These are phyloP conservation scores for Incurvaria masculella DNA, from an alignment of 2,888 invertebrate species.

Conservation along the genomic window DNA sequence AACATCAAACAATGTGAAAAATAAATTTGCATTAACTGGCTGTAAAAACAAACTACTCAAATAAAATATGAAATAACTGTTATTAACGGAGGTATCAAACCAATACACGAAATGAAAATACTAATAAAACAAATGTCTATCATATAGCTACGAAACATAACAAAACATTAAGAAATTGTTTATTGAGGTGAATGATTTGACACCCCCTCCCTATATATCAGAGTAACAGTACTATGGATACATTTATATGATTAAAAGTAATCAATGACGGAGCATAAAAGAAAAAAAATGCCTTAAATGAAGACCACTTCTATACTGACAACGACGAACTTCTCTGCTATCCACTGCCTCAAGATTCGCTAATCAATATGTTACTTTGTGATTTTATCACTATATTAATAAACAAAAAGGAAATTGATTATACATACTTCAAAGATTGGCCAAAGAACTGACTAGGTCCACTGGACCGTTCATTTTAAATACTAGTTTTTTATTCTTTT, in stretches of 20 bases:
- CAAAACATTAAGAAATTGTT: slow-evolving; percentile 29
- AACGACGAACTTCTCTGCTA: slow-evolving; percentile 50
- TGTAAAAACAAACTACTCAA: slow-evolving; percentile 56
- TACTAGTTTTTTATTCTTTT: slow-evolving; percentile 57
- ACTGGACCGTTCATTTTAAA: slow-evolving; percentile 42
- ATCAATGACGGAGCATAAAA: slow-evolving; percentile 45
- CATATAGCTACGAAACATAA: slow-evolving; percentile 48
- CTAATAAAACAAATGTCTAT: slow-evolving; percentile 51
- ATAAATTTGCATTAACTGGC: slow-evolving; percentile 56
- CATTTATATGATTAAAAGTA: slow-evolving; percentile 14
- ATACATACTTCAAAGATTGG: slow-evolving; percentile 50
- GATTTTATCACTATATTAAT: background rate
- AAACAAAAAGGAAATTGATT: background rate
- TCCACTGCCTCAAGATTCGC: slow-evolving; percentile 46
- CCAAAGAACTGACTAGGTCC: slow-evolving; percentile 56
- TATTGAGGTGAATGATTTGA: slow-evolving; percentile 51
- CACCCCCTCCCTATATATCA: slow-evolving; percentile 48
- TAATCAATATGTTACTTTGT: slow-evolving; percentile 11
- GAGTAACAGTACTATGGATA: background rate
- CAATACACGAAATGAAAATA: slow-evolving; percentile 48
- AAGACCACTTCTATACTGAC: slow-evolving; percentile 57
- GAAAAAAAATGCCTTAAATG: slow-evolving; percentile 42
- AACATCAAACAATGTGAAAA: slow-evolving; percentile 58
- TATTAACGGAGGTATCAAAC: slow-evolving; percentile 55
- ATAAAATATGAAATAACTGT: slow-evolving; percentile 30